Base-by-base conservation (phyloP, 1,140 invertebrate genomes). In the Caenorhabditis brenneri region DNA sequence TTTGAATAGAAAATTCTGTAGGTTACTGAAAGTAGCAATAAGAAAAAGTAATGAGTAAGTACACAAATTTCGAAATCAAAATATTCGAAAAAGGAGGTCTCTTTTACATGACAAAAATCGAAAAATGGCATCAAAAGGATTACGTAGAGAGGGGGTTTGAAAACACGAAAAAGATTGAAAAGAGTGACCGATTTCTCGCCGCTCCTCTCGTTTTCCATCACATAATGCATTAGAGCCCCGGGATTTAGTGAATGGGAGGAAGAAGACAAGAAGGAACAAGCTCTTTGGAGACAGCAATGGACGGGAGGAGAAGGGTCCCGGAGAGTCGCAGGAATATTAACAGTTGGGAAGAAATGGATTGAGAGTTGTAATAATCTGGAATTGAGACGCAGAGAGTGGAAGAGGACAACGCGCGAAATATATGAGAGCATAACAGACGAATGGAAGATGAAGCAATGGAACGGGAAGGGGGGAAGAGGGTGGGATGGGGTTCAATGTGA, bases 361-460 rank as follows among this genome's bases (percentile, higher is more conserved):
- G n/a, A 15, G 53, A 58, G 65, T 74, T 74, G 65, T 74, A 74
- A 74, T 74, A 74, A 74, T 74, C 65, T 74, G 65, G 65, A 74
- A 74, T 39, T 24, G 65, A 74, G 65, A 74, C 65, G 65, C 65
- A 74, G 65, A 74, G 22, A 74, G 27, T 36, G 7, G 58, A 36
- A n/a, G 58, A 12, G 58, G 31, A 36, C 58, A 27, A 46, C 36
- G 65, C 65, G 65, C 36, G 65, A 74, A 74, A 27, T 74, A 74
- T 74, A n/a, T 74, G 65, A 42, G 65, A 46, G 22, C 36, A 74
- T 9, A 74, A 42, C 58, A 65, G 31, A 33, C 7, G 12, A 19
- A 19, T 6, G n/a, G 27, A 74, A 29, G 53, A 55, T 27, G 22
- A 55, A 55, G 36, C 65, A 74, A 74, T 36, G 65, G 46, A 74